Evolutionary conservation across 2,888 invertebrate genomes (phyloP), one percentile per base, ranked within the genome.

Genomic region (Fabriciana adippe): DNA sequence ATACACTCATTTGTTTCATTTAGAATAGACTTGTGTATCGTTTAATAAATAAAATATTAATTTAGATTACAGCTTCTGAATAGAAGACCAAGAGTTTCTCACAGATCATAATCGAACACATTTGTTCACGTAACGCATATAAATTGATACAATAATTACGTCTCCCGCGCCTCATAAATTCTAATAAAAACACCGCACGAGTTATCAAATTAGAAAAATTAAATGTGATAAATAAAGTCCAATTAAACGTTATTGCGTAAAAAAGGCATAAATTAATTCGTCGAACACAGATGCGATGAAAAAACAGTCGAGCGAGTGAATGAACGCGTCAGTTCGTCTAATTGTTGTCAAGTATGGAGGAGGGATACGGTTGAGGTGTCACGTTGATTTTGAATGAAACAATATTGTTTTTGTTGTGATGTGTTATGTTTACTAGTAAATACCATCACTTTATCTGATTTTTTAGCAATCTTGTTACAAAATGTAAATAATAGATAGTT

Each of bases 161-260:
- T 75, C 74, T 68, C 73, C 35, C 35, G 73, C 72, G 73, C 77
- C 74, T 84, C 87, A 89, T 92, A 90, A 91, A 91, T 92, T 86
- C 79, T 85, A 90, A 91, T 92, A 84, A 87, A 78, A 82, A 82
- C 80, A 73, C 79, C 75, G 76, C 76, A 77, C 77, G 79, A 82
- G 84, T 91, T 87, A 92, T 92, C 89, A 86, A 92, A 92, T 92
- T 91, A 92, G 85, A 90, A 90, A 91, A 90, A 92, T 92, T 92
- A 91, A 91, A 90, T 88, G 89, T 88, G 91, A 91, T 91, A 90
- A 91, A 92, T 92, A 90, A 90, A 89, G 87, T 80, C 85, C 91
- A 90, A 92, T 92, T 92, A 92, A 91, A 82, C 80, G 83, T 92
- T 92, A 92, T 92, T 92, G 90, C 91, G 91, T 92, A 90, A 92